Base-by-base conservation (phyloP, 1,140 invertebrate species). In the Pararge aegeria region DNA sequence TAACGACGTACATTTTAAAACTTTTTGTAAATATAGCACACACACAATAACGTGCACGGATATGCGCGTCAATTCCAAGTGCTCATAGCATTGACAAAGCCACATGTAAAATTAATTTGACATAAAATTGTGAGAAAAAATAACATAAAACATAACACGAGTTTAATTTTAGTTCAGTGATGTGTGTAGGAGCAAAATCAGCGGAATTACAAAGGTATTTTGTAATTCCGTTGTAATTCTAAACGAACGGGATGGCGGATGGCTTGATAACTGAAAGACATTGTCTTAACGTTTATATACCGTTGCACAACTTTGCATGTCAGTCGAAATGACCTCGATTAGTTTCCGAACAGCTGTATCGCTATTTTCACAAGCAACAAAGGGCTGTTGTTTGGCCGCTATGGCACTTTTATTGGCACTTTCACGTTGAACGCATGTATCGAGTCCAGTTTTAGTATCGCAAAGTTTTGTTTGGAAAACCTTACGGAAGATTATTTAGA, bases 341-440 rank as follows among this genome's bases (percentile, higher is more conserved):
- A 67, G 61, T 65, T 65, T 60, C 56, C 57, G 20, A 64, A 68
- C 62, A 61, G 44, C 66, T 62, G 63, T 71, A 64, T 59, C 61
- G 57, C 64, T 63, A 64, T 70, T 68, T 66, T 61, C 59, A 61
- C 64, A 50, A 52, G 55, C 52, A 68, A 65, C 64, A 72, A 68
- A 63, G 68, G 68, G 62, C 61, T 19, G 64, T 75, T 78, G 72
- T 73, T 69, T 52, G 55, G 60, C 49, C 58, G 50, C 55, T 64
- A 64, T 52, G 61, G 55, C 65, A 57, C 64, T 75, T 75, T 70
- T 68, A 71, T 72, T 66, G 63, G 48, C 21, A 55, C 53, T 63
- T 57, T 61, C 49, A 54, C 63, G 46, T 42, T 61, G 54, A 54
- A 56, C 59, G 48, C 40, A 58, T 58, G 65, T 66, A 57, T 9